Conservation (phyloP, 2,888 invertebrate species). For the Autographa pulchrina region DNA sequence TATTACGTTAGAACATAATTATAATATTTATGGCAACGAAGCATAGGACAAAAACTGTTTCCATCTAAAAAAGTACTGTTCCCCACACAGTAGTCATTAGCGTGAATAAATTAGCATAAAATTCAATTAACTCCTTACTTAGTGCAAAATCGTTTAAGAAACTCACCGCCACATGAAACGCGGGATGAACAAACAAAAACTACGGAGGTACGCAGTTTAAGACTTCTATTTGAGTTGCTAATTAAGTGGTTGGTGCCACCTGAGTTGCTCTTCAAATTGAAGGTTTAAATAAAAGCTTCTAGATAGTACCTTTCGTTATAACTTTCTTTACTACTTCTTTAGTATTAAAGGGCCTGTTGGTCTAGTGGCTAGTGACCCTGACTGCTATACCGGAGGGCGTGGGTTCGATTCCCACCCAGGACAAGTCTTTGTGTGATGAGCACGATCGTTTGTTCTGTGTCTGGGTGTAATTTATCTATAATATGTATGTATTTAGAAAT, state of each 20-base stretch:
- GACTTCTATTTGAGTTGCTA: conserved; percentile 51
- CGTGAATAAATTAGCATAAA: conserved; percentile 75
- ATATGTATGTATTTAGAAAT: no score
- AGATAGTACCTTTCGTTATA: no score
- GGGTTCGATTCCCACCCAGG: no score
- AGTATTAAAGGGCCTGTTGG: no score
- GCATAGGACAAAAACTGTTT: conserved; percentile 18
- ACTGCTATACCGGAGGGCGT: no score
- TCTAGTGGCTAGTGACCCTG: no score
- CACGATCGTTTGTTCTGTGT: no score
- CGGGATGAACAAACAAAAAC: conserved; percentile 45
- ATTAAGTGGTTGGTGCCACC: conserved; percentile 46
- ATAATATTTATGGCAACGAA: neutral
- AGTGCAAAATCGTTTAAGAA: conserved; percentile 71
- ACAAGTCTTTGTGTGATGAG: no score
- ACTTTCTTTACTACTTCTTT: no score
- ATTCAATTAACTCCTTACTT: conserved; percentile 72
- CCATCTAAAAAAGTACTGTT: conserved; percentile 44
- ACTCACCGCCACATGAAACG: conserved; percentile 52
- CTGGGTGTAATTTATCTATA: no score
- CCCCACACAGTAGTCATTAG: conserved; percentile 68
- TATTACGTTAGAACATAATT: neutral
- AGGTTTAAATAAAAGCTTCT: neutral
- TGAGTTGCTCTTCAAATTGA: conserved; percentile 20
- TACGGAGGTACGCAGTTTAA: conserved; percentile 29